Evolutionary conservation across 2,113 vertebrate species (phyloP), one percentile per base, ranked within the genome.

Genomic region (Burhinus oedicnemus): DNA sequence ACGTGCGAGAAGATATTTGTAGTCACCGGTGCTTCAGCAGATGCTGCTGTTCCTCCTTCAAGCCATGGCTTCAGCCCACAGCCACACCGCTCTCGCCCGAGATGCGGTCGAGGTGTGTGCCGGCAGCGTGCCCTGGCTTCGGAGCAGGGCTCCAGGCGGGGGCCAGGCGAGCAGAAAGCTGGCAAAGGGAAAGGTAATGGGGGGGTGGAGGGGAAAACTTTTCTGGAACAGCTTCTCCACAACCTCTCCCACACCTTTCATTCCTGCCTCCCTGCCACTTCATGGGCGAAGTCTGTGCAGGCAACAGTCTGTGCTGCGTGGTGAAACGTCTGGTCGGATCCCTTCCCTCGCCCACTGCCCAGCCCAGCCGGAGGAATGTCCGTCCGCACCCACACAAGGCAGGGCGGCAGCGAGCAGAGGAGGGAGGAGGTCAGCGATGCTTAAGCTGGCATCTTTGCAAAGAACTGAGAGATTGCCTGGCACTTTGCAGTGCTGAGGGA

Each of bases 301-400:
- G 90, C 78, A 90, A 55, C 78, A n/a, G 62, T 22, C 79, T 69
- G 44, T 52, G 72, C 68, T 61, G 77, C 8, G 1, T 82, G 90
- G 12, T 42, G 90, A 71, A 84, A 64, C 0, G 20, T 34, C 90
- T 75, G 61, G 4, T 22, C 49, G 45, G 54, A 61, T 88, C 58
- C 54, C 11, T 20, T 92, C 79, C 69, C 75, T 25, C 11, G 19
- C 6, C 23, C 3, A 6, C 55, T 54, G 82, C 83, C 76, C 90
- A 88, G 54, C 85, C 49, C 3, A 0, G 69, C 7, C 1, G 30
- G 26, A 55, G 78, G 9, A 79, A 55, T 0, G 0, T 57, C 36
- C 0, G 0, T 57, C 36, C 0, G 16, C 44, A 52, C 47, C 84
- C 38, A 21, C 75, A 4, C 17, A 4, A 22, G n/a, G 49, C 52